Conservation (phyloP, 2,113 vertebrate genomes). For the Tachysurus fulvidraco region DNA sequence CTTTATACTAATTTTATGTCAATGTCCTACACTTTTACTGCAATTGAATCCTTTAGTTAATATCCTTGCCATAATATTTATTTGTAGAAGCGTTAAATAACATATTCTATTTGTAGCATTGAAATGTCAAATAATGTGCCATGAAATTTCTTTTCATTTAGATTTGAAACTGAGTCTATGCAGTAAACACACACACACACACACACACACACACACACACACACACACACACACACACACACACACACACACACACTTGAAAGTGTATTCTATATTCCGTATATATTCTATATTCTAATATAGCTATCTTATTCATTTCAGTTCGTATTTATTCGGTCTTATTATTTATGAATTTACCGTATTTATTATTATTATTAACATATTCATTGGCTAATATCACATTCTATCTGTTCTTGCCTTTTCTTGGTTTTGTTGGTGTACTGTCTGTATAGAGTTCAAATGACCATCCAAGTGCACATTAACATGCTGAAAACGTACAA, state of each 20-base stretch:
- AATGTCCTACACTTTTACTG: neutral
- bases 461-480: slow-evolving; percentile 34
- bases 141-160: neutral
- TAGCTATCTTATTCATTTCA: neutral
- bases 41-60: no score
- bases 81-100: neutral
- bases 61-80: neutral
- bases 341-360: no score
- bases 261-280: neutral
- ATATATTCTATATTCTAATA: neutral
- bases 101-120: neutral
- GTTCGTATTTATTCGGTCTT: neutral
- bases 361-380: neutral
- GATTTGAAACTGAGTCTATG: neutral
- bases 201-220: neutral
- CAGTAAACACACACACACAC: neutral
- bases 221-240: neutral
- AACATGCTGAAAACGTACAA: slow-evolving; percentile 49
- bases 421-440: neutral
- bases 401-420: neutral
- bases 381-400: neutral
- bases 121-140: neutral
- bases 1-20: neutral
- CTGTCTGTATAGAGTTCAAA: neutral
- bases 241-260: neutral